phyloP scores from a whole-genome alignment of 2,113 vertebrate genomes.

The Dunckerocampus dactyliophorus region DNA sequence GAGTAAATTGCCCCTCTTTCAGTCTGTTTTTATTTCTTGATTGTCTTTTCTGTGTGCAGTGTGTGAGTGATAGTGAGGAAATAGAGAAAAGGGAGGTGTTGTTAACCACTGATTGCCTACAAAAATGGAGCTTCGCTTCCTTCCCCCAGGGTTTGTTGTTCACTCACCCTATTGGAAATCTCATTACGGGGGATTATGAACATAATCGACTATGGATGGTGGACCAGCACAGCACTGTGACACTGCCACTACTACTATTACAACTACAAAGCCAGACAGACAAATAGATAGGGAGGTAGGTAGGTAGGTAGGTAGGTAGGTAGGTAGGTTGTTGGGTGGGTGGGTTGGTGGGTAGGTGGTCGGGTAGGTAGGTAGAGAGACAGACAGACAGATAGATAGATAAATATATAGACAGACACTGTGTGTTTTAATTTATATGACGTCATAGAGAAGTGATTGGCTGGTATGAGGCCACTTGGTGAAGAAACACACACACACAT shows the following conservation, averaged over 20 bases:
- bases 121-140: conserved; percentile 41
- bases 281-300: conserved; percentile 23
- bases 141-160: conserved; percentile 69
- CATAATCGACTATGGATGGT: conserved; percentile 72
- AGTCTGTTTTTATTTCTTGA: conserved; percentile 9
- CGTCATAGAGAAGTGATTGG: neutral
- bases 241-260: conserved; percentile 3
- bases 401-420: no score
- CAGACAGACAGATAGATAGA: conserved; percentile 19
- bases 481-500: conserved; percentile 9
- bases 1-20: conserved; percentile 8
- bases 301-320: no score
- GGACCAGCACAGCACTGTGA: conserved; percentile 62
- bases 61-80: conserved; percentile 15
- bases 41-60: conserved; percentile 5
- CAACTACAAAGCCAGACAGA: conserved; percentile 14
- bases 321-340: no score
- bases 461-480: no score
- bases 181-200: conserved; percentile 75
- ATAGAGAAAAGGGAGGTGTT: conserved; percentile 31
- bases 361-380: no score
- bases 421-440: no score
- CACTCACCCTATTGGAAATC: conserved; percentile 71
- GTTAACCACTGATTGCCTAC: conserved; percentile 56
- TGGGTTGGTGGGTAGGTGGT: no score